phyloP scores from a whole-genome alignment of 2,113 vertebrate species.

The Leptobrachium ailaonicum region DNA sequence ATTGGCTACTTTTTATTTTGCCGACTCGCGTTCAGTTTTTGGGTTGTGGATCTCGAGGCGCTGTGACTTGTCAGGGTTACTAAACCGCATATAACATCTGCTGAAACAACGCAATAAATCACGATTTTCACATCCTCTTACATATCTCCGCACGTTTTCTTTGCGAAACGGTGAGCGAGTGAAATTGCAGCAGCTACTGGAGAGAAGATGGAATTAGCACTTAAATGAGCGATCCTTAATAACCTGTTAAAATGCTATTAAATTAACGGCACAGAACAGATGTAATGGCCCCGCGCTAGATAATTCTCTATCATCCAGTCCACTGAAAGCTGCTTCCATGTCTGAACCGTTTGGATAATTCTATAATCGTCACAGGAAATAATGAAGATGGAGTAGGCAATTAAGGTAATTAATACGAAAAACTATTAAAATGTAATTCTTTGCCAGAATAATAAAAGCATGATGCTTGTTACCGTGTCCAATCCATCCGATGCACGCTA shows the following conservation, averaged over 20 bases:
- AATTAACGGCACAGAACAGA: constrained; percentile 4
- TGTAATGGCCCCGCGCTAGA: constrained; percentile 27
- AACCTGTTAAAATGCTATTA: constrained; percentile 6
- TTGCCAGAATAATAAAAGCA: background rate
- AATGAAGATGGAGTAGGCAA: constrained; percentile 4
- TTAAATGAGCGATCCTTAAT: constrained; percentile 14
- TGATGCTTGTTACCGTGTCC: background rate
- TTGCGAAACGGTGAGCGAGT: too few relatives aligned
- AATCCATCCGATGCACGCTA: too few relatives aligned
- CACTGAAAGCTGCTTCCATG: background rate
- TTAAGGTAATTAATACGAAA: constrained; percentile 22
- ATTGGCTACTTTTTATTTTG: too few relatives aligned
- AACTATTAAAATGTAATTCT: constrained; percentile 6
- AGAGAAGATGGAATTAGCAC: background rate
- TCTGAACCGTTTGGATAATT: constrained; percentile 16
- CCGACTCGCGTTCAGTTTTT: too few relatives aligned
- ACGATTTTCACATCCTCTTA: too few relatives aligned
- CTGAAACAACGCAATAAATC: too few relatives aligned
- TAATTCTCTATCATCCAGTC: constrained; percentile 22
- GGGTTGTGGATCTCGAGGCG: too few relatives aligned
- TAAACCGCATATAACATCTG: too few relatives aligned
- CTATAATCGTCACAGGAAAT: constrained; percentile 8
- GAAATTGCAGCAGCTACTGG: too few relatives aligned
- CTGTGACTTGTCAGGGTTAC: too few relatives aligned
- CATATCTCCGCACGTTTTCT: too few relatives aligned